phyloP scores from a whole-genome alignment of 2,888 invertebrate species.

The Halictus quadricinctus region DNA sequence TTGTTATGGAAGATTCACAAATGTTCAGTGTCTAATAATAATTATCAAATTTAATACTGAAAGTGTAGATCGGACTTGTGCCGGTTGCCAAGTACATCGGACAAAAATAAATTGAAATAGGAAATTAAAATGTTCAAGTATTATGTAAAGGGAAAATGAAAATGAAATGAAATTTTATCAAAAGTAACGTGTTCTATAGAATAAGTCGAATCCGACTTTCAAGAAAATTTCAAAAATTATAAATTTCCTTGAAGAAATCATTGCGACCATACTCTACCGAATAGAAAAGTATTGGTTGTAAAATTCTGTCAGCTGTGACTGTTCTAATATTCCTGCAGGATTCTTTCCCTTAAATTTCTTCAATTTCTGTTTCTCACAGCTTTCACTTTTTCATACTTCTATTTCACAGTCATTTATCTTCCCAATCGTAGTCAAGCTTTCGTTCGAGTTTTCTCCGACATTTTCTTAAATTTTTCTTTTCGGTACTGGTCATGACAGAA shows the following conservation, averaged over 20 bases:
- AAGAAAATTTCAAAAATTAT: neutral
- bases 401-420: constrained; percentile 16
- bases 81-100: neutral
- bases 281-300: neutral
- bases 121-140: neutral
- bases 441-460: neutral
- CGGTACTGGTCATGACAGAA: neutral
- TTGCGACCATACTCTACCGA: neutral
- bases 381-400: constrained; percentile 6
- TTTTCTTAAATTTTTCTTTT: neutral
- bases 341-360: neutral
- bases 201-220: neutral
- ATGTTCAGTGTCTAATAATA: constrained; percentile 37
- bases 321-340: neutral
- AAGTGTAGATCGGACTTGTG: neutral
- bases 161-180: neutral
- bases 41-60: constrained; percentile 1
- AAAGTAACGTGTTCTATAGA: neutral
- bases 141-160: neutral
- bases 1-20: constrained; percentile 54
- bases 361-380: neutral
- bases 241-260: neutral
- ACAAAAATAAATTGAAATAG: neutral
- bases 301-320: neutral
- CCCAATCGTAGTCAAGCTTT: neutral